A percentile compares a stretch with the other conserved stretches of the same genome.
Conservation (phyloP, 2,113 vertebrate genomes). For the Cochlearius cochlearius region DNA sequence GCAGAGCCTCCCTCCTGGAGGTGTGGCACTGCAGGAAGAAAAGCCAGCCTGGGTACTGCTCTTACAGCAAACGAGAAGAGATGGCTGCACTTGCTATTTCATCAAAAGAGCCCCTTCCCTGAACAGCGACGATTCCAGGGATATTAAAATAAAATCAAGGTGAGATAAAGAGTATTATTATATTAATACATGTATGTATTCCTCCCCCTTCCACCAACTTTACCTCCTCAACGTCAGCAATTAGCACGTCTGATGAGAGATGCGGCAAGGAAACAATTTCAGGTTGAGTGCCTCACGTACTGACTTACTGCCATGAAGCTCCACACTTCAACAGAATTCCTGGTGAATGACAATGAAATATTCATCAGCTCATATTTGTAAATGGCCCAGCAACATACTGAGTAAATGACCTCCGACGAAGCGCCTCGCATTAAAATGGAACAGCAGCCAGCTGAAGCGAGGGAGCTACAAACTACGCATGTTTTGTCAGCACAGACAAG, state of each 20-base stretch:
- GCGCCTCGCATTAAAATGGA: conserved; percentile 29
- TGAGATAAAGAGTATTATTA: not conserved
- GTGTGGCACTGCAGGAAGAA: conserved; percentile 7
- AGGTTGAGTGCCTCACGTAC: not conserved
- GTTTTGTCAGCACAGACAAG: conserved; percentile 62
- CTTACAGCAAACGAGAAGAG: not conserved
- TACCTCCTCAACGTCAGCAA: not conserved
- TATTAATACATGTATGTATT: not conserved
- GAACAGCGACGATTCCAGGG: not conserved
- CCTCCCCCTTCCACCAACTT: not conserved
- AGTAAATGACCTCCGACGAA: conserved; percentile 56
- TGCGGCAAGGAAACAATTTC: not conserved
- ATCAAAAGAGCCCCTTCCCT: not conserved
- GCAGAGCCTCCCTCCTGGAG: not conserved
- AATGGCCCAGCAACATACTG: conserved; percentile 39
- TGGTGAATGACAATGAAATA: conserved; percentile 67
- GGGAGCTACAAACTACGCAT: conserved; percentile 38
- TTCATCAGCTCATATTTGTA: conserved; percentile 65
- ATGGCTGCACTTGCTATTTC: not conserved
- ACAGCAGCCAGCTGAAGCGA: conserved; percentile 15
- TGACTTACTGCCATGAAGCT: conserved; percentile 25
- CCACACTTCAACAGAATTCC: conserved; percentile 47
- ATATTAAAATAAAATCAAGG: not conserved
- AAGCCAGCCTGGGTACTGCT: not conserved
- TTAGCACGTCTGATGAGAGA: not conserved